Conservation (phyloP, 2,888 invertebrate species). For the Diogma glabrata region DNA sequence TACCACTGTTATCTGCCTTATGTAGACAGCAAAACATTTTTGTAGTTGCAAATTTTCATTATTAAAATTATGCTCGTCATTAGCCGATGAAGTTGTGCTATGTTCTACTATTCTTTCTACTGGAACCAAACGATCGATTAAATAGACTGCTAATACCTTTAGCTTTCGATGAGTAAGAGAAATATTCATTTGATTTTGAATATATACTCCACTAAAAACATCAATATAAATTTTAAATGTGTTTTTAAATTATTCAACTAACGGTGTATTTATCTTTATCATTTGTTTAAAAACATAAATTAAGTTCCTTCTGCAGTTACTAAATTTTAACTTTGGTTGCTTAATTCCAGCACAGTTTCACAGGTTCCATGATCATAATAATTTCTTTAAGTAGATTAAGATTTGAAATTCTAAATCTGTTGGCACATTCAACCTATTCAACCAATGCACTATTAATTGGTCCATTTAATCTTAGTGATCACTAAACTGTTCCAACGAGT, state of each 20-base stretch:
- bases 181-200: too few relatives aligned
- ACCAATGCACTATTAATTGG: background rate
- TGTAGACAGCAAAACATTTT: too few relatives aligned
- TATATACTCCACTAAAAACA: too few relatives aligned
- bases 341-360: background rate
- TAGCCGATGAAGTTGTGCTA: too few relatives aligned
- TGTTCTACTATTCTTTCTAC: background rate
- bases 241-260: too few relatives aligned
- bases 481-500: constrained; percentile 1
- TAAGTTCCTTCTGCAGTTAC: background rate
- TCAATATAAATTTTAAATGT: background rate
- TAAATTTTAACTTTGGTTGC: background rate
- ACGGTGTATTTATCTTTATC: too few relatives aligned
- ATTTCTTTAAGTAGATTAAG: background rate
- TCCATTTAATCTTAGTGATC: background rate
- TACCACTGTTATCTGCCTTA: too few relatives aligned
- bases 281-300: too few relatives aligned
- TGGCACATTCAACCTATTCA: background rate
- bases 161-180: too few relatives aligned
- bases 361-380: background rate
- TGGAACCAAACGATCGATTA: background rate
- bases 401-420: background rate
- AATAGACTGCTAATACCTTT: background rate
- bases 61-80: too few relatives aligned
- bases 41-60: too few relatives aligned